Evolutionary conservation across 1,140 invertebrate species (phyloP).

Genomic region (Hirudo medicinalis): DNA sequence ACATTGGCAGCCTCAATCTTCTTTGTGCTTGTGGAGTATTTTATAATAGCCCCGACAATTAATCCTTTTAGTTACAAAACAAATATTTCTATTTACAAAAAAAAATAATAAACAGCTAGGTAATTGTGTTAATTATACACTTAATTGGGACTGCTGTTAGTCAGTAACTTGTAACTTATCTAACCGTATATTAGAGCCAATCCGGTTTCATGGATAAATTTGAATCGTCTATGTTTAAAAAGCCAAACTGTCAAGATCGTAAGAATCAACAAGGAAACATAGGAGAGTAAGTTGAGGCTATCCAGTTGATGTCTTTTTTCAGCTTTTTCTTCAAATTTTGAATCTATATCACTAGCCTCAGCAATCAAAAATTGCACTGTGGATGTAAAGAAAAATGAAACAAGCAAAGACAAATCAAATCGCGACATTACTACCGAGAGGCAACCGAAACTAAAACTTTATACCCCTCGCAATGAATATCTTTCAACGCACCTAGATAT

Average conservation of each 20-base stretch:
- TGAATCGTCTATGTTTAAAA: conserved; percentile 84
- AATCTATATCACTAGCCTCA: too few species aligned
- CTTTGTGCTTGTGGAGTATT: background rate
- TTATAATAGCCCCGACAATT: conserved; percentile 5
- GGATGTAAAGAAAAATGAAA: too few species aligned
- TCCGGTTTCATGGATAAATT: conserved; percentile 93
- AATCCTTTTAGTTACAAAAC: background rate
- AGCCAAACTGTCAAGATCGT: conserved; percentile 95
- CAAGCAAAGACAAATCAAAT: too few species aligned
- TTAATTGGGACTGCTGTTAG: conserved; percentile 9
- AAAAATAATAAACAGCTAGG: background rate
- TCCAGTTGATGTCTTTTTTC: conserved; percentile 50
- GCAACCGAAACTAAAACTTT: too few species aligned
- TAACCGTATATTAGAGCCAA: conserved; percentile 91
- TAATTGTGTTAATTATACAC: conserved; percentile 9
- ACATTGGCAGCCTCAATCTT: background rate
- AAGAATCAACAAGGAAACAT: conserved; percentile 72
- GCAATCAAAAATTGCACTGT: too few species aligned
- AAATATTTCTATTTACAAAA: background rate
- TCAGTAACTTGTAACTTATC: background rate
- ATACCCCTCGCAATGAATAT: too few species aligned
- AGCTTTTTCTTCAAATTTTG: conserved; percentile 24
- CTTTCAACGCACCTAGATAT: too few species aligned
- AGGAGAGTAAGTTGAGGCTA: conserved; percentile 80
- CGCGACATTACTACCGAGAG: too few species aligned